A percentile compares a stretch with the other conserved stretches of the same genome.
phyloP scores from a whole-genome alignment of 1,140 invertebrate species.

The Nixonia krombeini region DNA sequence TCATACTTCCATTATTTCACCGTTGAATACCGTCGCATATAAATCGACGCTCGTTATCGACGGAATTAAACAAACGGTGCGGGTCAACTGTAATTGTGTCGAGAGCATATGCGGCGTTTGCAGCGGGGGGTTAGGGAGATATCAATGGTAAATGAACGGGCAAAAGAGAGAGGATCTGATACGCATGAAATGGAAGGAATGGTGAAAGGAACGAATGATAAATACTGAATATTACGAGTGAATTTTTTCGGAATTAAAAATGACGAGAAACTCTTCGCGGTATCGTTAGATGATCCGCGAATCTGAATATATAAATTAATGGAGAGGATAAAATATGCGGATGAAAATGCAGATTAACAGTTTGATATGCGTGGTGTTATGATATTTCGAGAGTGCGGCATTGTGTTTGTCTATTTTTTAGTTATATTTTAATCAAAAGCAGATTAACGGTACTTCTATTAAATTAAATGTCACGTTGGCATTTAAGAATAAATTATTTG shows the following conservation, averaged over 20 bases:
- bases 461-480: no score
- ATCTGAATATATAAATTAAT: no score
- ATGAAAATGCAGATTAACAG: no score
- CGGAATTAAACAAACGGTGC: conserved; percentile 49
- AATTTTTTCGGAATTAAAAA: conserved; percentile 29
- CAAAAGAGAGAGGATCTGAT: conserved; percentile 6
- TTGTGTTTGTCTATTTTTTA: no score
- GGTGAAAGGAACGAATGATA: conserved; percentile 33
- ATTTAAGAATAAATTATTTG: no score
- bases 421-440: no score
- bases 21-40: conserved; percentile 26
- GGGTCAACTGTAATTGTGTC: conserved; percentile 48
- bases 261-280: conserved; percentile 20
- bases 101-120: conserved; percentile 27
- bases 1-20: conserved; percentile 50
- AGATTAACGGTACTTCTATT: no score
- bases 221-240: conserved; percentile 40
- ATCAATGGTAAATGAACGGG: conserved; percentile 6
- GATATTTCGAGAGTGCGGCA: no score
- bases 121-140: neutral
- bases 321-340: no score
- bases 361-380: no score
- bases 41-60: conserved; percentile 51
- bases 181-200: conserved; percentile 30
- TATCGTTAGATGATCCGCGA: conserved; percentile 24